These are phyloP conservation scores for Trachymyrmex cornetzi DNA, from an alignment of 1,140 invertebrate species.

Conservation along the genomic window DNA sequence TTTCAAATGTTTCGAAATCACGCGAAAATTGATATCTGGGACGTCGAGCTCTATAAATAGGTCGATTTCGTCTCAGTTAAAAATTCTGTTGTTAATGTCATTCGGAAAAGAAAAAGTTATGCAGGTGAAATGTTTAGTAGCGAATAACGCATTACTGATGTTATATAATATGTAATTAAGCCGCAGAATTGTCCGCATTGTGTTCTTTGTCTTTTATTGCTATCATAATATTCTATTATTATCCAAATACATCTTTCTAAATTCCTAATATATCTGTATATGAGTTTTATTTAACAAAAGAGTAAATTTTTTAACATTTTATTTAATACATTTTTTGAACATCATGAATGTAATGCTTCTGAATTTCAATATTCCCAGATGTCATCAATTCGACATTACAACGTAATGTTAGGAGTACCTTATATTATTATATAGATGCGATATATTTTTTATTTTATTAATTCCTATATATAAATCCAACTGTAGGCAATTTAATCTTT, in stretches of 20 bases:
- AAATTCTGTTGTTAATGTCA: neutral
- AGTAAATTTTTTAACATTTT: neutral
- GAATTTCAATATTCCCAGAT: neutral
- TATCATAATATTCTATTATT: neutral
- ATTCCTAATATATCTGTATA: neutral
- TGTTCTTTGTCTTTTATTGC: neutral
- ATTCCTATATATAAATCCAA: neutral
- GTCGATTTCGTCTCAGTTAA: neutral
- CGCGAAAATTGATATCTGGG: slow-evolving; percentile 31
- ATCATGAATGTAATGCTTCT: neutral
- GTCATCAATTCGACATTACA: slow-evolving; percentile 13
- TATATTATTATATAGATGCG: neutral
- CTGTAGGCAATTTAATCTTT: slow-evolving; percentile 21
- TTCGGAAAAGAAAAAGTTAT: neutral
- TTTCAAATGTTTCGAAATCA: slow-evolving; percentile 38
- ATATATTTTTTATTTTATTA: slow-evolving; percentile 16
- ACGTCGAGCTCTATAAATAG: neutral
- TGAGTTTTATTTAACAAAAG: no score
- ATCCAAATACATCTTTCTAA: neutral
- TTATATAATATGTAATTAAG: neutral
- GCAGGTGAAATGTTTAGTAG: neutral
- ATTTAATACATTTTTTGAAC: neutral
- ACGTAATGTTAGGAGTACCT: no score
- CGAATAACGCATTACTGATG: neutral
- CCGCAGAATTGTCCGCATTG: neutral